phyloP scores from a whole-genome alignment of 2,888 invertebrate species.

The Lasioglossum villosulum region DNA sequence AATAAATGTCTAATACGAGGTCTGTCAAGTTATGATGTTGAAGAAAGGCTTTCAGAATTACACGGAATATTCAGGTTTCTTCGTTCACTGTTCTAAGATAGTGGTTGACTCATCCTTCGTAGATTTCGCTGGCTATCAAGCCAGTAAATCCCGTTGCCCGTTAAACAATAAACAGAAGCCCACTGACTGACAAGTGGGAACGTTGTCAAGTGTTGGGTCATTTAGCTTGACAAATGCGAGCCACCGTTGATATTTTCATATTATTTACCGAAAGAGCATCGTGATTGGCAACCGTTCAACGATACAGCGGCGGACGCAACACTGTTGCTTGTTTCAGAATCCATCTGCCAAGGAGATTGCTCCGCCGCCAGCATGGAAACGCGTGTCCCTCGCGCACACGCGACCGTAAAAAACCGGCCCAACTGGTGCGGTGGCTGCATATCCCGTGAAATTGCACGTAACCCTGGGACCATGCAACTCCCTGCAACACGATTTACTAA shows the following conservation, averaged over 20 bases:
- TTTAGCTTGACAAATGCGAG: slow-evolving; percentile 41
- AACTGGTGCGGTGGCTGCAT: slow-evolving; percentile 27
- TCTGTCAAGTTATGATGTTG: neutral
- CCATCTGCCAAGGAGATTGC: slow-evolving; percentile 19
- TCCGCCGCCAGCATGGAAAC: slow-evolving; percentile 24
- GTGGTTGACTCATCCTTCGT: neutral
- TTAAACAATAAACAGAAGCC: slow-evolving; percentile 16
- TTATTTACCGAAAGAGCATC: slow-evolving; percentile 16
- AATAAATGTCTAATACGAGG: too few species aligned
- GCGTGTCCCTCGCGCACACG: slow-evolving; percentile 13
- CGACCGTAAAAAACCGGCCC: slow-evolving; percentile 18
- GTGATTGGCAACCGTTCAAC: slow-evolving; percentile 47
- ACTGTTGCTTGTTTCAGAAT: slow-evolving; percentile 31
- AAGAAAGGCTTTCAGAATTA: neutral
- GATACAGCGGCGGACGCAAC: slow-evolving; percentile 12
- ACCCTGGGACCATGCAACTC: neutral
- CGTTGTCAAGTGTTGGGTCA: neutral
- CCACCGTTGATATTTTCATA: slow-evolving; percentile 26
- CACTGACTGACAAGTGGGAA: neutral
- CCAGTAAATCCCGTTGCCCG: slow-evolving; percentile 8
- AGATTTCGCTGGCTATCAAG: neutral
- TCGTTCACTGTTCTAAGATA: neutral
- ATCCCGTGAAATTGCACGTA: slow-evolving; percentile 31
- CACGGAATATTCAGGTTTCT: neutral
- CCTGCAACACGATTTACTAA: slow-evolving; percentile 30